Evolutionary conservation across 2,797 vertebrate species (phyloP), one percentile per base, ranked within the genome.

Genomic region (Enteromius argenteus): DNA sequence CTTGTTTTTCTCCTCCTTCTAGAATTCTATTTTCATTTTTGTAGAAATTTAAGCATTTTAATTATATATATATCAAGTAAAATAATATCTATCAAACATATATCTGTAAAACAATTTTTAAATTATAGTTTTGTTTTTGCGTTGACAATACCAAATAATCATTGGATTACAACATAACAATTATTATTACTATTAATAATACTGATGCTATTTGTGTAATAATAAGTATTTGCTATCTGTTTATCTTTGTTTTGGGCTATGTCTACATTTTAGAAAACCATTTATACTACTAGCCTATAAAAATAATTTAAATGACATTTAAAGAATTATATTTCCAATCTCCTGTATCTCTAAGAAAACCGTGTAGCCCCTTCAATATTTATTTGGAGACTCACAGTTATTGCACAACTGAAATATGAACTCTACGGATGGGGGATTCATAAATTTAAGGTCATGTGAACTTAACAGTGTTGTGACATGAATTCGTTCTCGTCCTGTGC

Each of bases 371-470:
- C 58, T 62, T 62, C 3, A 19, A 62, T 19, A 42, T 64, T 32
- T 78, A 67, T 66, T 2, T 49, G 42, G 42, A 39, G 56, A 44
- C 13, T 21, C 8, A 15, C 44, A 27, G 30, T 56, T 66, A 66
- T 79, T 79, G 42, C 60, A 67, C 77, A 79, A 35, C 27, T 78
- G 10, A 30, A 78, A 39, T 27, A 51, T 21, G 17, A 69, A 42
- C 79, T 56, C 66, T 39, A 69, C 27, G 32, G 21, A 68, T 67
- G 19, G n/a, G 5, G n/a, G 17, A 71, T 49, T 7, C 21, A 62
- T 9, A 62, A 19, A 73, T 72, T 5, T 72, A 72, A 81, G 53
- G 79, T 46, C 51, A 72, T n/a, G 80, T 80, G 14, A 80, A 58
- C 49, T 42, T 42, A 80, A 58, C 17, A 21, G 17, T 60, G 51